Evolutionary conservation across 2,888 invertebrate genomes (phyloP).

Genomic region (Shargacucullia verbasci): DNA sequence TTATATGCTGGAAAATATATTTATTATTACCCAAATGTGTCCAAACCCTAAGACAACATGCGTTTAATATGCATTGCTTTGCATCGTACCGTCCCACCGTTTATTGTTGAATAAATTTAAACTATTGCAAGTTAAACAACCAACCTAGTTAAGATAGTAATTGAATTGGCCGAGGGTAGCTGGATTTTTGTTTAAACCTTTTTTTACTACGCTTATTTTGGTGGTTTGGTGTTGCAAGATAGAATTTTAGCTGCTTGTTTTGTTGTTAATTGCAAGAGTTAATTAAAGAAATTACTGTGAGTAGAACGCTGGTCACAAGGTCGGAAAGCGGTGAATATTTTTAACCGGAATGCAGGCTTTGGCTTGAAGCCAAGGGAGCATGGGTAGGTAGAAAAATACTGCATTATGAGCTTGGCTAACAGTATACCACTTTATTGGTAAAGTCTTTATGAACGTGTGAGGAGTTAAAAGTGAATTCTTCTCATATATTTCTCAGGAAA

Average conservation of each 20-base stretch:
- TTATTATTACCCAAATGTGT: no score
- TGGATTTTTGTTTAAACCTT: slow-evolving; percentile 7
- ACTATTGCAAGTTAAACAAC: slow-evolving; percentile 34
- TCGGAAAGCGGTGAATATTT: not conserved
- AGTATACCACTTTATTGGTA: no score
- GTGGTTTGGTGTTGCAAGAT: slow-evolving; percentile 14
- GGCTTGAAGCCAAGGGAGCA: no score
- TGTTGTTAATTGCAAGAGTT: not conserved
- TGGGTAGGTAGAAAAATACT: no score
- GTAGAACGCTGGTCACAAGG: not conserved
- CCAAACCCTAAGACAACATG: slow-evolving; percentile 31
- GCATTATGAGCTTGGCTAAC: no score
- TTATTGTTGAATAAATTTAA: slow-evolving; percentile 47
- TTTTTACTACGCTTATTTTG: slow-evolving; percentile 1
- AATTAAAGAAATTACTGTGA: not conserved
- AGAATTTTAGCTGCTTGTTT: slow-evolving; percentile 9
- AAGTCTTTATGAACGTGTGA: no score
- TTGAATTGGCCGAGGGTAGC: slow-evolving; percentile 15
- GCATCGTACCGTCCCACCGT: slow-evolving; percentile 42
- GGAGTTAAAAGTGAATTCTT: no score
- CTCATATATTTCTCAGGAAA: no score
- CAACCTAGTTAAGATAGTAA: slow-evolving; percentile 33
- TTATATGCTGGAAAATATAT: no score
- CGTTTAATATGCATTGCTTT: slow-evolving; percentile 64
- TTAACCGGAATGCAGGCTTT: not conserved